Evolutionary conservation across 2,113 vertebrate genomes (phyloP), one percentile per base, ranked within the genome.

Genomic region (Hemibates koningsi): DNA sequence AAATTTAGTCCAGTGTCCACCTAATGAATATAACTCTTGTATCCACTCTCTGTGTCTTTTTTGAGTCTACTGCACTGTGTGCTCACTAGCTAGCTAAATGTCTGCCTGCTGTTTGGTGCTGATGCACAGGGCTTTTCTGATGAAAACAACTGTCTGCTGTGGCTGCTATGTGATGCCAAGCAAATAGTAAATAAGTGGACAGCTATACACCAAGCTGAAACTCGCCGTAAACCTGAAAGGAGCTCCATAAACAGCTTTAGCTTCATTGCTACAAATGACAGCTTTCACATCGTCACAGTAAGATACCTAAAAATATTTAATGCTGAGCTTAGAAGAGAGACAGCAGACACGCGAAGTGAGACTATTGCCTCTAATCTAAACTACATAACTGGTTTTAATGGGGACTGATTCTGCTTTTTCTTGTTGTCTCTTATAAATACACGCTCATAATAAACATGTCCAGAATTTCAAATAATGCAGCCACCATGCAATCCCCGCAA

Each of bases 361-460:
- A 52, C 27, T 13, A 32, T 13, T 78, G 73, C 17, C 17, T 78
- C 17, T 34, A 32, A 13, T 34, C 45, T 78, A 50, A 52, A 34
- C 73, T 1, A 34, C 73, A 78, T 78, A 52, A 78, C 27, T 76
- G 16, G 24, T 76, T 76, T 76, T 32, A 76, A 48, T 48, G 43
- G 3, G 43, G 24, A 78, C 6, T 17, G 9, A 48, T 48, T 48
- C 43, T 78, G 43, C 16, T 50, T 76, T 76, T 76, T 45, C 43
- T 0, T 8, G 6, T 78, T 78, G 52, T 78, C 73, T 52, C 7
- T 52, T 32, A 78, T n/a, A 78, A 52, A n/a, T 34, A 8, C 73
- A n/a, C 1, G 6, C 0, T 78, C 27, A 13, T 52, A 52, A 52
- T 32, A 78, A 78, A 52, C 45, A n/a, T 0, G 45, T 32, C 10